phyloP scores from a whole-genome alignment of 2,797 vertebrate species.

The Propithecus perrieri region DNA sequence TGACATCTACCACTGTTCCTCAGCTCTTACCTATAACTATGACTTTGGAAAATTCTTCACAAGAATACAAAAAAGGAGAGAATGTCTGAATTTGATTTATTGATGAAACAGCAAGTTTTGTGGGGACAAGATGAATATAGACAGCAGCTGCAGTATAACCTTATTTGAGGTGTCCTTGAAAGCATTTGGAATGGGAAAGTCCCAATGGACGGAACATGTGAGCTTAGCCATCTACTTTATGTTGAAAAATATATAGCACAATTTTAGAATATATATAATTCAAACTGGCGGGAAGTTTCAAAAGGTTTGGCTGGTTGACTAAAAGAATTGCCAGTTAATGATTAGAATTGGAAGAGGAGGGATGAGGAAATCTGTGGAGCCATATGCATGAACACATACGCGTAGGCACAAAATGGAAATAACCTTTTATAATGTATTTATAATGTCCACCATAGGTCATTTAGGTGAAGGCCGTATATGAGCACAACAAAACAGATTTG shows the following conservation, averaged over 20 bases:
- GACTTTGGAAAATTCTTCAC: not conserved
- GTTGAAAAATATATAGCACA: not conserved
- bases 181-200: no score
- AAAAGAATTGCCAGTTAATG: not conserved
- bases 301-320: not conserved
- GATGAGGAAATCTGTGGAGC: not conserved
- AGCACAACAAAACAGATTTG: not conserved
- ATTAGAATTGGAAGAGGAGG: not conserved
- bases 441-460: not conserved
- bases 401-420: not conserved
- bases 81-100: not conserved
- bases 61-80: not conserved
- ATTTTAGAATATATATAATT: not conserved
- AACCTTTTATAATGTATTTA: not conserved
- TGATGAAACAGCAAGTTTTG: not conserved
- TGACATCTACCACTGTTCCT: not conserved
- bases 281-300: not conserved
- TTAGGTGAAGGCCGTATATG: not conserved
- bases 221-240: not conserved
- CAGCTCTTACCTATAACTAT: not conserved
- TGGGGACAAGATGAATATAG: not conserved
- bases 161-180: not conserved
- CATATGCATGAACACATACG: not conserved
- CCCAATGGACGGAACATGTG: not conserved
- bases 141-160: not conserved